phyloP scores from a whole-genome alignment of 2,888 invertebrate species.

The Cryptops parisi region DNA sequence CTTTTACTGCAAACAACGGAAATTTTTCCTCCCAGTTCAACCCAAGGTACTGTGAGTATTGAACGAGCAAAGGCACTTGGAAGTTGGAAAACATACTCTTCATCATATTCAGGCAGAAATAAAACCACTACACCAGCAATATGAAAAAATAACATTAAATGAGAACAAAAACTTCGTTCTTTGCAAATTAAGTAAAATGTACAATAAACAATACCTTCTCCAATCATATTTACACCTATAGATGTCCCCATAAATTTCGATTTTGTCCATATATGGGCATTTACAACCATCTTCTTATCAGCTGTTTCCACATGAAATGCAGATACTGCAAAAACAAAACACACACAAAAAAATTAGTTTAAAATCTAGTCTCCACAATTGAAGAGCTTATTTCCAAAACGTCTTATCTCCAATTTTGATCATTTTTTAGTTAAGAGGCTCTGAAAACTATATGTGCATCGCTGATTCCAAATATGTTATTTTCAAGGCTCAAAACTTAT shows the following conservation, averaged over 20 bases:
- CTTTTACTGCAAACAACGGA: slow-evolving; percentile 32
- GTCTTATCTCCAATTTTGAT: background rate
- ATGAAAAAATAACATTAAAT: slow-evolving; percentile 2
- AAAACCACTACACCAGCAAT: background rate
- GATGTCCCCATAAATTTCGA: slow-evolving; percentile 40
- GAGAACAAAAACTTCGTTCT: background rate
- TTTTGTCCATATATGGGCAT: slow-evolving; percentile 36
- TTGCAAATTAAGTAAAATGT: background rate
- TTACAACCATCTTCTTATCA: slow-evolving; percentile 33
- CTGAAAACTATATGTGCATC: too few species aligned
- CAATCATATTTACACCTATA: slow-evolving; percentile 36
- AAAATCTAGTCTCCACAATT: too few species aligned
- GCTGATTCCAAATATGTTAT: too few species aligned
- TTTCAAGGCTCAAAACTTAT: too few species aligned
- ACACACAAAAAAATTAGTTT: background rate
- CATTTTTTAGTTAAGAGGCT: background rate
- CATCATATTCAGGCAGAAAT: slow-evolving; percentile 26
- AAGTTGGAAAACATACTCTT: slow-evolving; percentile 34
- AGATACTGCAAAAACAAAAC: slow-evolving; percentile 29
- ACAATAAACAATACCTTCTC: slow-evolving; percentile 25
- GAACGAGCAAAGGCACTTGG: slow-evolving; percentile 38
- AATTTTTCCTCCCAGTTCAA: slow-evolving; percentile 37
- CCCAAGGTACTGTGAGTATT: slow-evolving; percentile 38
- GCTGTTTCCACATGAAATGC: slow-evolving; percentile 39
- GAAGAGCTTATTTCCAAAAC: background rate